Evolutionary conservation across 1,140 invertebrate species (phyloP).

Genomic region (Rhagoletis pomonella): DNA sequence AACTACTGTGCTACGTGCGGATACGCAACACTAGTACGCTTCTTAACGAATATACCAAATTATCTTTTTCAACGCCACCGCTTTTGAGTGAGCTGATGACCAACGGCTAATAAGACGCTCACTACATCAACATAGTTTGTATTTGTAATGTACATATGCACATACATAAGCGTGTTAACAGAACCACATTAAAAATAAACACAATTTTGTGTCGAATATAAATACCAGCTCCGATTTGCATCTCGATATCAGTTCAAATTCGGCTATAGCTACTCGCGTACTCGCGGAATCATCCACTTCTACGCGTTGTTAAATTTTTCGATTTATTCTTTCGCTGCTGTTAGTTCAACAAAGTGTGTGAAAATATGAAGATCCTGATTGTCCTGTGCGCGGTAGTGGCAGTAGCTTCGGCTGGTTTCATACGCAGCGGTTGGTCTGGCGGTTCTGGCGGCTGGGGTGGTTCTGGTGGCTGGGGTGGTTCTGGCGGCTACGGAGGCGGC

Average conservation of each 20-base stretch:
- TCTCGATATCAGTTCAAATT: slow-evolving; percentile 45
- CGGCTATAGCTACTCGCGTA: slow-evolving; percentile 16
- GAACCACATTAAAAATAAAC: not conserved
- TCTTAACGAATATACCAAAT: not conserved
- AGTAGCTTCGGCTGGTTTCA: slow-evolving; percentile 63
- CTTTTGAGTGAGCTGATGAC: not conserved
- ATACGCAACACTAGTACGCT: not conserved
- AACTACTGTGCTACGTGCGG: not conserved
- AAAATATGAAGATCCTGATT: slow-evolving; percentile 65
- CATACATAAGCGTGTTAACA: not conserved
- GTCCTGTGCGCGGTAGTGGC: slow-evolving; percentile 65
- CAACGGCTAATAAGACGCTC: not conserved
- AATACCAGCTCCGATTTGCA: slow-evolving; percentile 30
- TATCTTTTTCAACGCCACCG: not conserved
- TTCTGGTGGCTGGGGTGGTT: slow-evolving; percentile 35
- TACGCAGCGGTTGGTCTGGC: slow-evolving; percentile 59
- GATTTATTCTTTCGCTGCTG: not conserved
- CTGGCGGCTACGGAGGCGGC: slow-evolving; percentile 38
- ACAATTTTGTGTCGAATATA: slow-evolving; percentile 30
- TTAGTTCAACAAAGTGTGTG: not conserved
- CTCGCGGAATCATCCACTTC: not conserved
- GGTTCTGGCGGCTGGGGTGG: slow-evolving; percentile 38
- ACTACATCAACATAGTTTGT: not conserved
- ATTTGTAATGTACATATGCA: not conserved
- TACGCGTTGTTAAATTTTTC: not conserved